Percentiles rank a stretch among this genome's conserved stretches.
These are phyloP conservation scores for Pluvianellus socialis DNA, from an alignment of 2,113 vertebrate species.

Conservation along the genomic window DNA sequence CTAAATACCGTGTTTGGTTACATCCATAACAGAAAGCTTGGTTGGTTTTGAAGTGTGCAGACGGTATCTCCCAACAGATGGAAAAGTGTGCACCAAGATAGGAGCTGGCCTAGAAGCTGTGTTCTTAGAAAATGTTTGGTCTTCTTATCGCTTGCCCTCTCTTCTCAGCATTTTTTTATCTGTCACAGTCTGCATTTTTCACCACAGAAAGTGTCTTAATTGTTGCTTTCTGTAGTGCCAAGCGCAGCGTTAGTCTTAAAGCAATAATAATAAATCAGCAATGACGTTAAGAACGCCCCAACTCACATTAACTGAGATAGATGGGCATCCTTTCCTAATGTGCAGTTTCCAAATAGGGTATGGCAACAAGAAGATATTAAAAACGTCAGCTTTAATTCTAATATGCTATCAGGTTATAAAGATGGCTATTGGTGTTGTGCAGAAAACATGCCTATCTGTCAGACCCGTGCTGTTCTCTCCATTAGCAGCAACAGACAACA, in stretches of 20 bases:
- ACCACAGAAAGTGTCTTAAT: not conserved
- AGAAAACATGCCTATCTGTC: not conserved
- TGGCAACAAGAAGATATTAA: not conserved
- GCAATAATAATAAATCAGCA: not conserved
- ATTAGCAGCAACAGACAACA: not conserved
- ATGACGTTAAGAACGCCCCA: not conserved
- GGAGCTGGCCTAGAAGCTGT: not conserved
- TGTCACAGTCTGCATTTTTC: not conserved
- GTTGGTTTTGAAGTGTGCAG: not conserved
- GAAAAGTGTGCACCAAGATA: not conserved
- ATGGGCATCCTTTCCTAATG: not conserved
- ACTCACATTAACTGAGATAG: not conserved
- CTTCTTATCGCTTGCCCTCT: not conserved
- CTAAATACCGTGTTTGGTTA: not conserved
- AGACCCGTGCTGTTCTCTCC: not conserved
- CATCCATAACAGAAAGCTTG: not conserved
- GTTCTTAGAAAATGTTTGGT: not conserved
- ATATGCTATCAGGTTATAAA: not conserved
- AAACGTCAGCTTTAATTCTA: conserved; percentile 1
- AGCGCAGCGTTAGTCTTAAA: not conserved
- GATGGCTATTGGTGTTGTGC: not conserved
- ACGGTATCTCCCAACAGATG: not conserved
- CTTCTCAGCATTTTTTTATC: not conserved
- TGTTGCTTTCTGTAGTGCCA: not conserved
- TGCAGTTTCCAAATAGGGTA: not conserved